Percentiles rank a stretch among this genome's conserved stretches.
phyloP scores from a whole-genome alignment of 2,113 vertebrate species.

The Poeciliopsis prolifica region DNA sequence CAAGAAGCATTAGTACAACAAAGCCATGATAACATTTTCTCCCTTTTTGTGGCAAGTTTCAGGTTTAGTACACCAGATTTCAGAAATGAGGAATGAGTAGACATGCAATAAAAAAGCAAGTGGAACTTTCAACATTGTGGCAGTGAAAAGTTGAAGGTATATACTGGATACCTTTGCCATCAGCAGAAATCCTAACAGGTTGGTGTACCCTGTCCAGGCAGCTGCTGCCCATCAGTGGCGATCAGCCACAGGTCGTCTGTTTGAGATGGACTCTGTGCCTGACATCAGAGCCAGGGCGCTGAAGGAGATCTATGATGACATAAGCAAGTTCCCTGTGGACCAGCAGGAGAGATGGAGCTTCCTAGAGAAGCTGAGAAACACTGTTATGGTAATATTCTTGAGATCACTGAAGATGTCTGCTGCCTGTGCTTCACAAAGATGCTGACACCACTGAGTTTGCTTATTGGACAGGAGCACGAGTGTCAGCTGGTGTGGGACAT shows the following conservation, averaged over 20 bases:
- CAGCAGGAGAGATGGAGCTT: slow-evolving; percentile 81
- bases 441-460: background rate
- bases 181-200: background rate
- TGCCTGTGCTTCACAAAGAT: background rate
- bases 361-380: slow-evolving; percentile 85
- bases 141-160: too few species aligned
- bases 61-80: too few species aligned
- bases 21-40: background rate
- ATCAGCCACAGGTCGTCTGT: slow-evolving; percentile 77
- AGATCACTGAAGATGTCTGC: background rate
- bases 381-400: slow-evolving; percentile 82
- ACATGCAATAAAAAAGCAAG: too few species aligned
- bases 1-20: background rate
- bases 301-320: slow-evolving; percentile 83
- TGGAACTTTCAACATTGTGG: too few species aligned
- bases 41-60: too few species aligned
- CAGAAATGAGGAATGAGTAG: too few species aligned
- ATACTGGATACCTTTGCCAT: too few species aligned
- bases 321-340: slow-evolving; percentile 68
- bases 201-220: slow-evolving; percentile 72
- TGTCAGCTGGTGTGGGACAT: slow-evolving; percentile 89
- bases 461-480: slow-evolving; percentile 81
- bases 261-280: slow-evolving; percentile 86
- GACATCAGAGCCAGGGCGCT: slow-evolving; percentile 86
- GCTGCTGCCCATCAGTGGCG: slow-evolving; percentile 85